These are phyloP conservation scores for Thamnaconus septentrionalis DNA, from an alignment of 2,113 vertebrate species.

Conservation along the genomic window DNA sequence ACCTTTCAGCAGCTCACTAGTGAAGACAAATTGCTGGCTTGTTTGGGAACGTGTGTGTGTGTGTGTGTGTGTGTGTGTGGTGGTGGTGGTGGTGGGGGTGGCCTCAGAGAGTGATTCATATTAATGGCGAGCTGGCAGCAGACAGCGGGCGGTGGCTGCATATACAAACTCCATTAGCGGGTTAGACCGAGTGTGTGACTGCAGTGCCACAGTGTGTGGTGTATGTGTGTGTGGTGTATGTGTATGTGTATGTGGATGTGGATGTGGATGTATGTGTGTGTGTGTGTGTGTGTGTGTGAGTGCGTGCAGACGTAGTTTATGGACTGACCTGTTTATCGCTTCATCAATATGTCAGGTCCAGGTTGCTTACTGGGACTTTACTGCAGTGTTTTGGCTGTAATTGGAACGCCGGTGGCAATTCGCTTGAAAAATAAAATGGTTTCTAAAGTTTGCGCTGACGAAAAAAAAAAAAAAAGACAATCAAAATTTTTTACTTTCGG, in stretches of 20 bases:
- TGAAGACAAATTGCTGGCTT: constrained; percentile 81
- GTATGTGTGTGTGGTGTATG: too few relatives aligned
- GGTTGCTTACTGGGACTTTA: too few relatives aligned
- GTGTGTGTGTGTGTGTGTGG: too few relatives aligned
- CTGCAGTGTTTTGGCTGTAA: too few relatives aligned
- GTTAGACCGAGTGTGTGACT: constrained; percentile 71
- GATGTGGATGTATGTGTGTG: too few relatives aligned
- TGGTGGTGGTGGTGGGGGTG: constrained; percentile 14
- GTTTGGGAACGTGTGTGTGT: constrained; percentile 53
- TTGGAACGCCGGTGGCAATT: too few relatives aligned
- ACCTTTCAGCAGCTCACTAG: constrained; percentile 76
- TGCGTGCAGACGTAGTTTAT: background rate
- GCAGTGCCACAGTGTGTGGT: constrained; percentile 47
- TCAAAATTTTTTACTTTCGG: too few relatives aligned
- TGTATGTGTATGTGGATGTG: too few relatives aligned
- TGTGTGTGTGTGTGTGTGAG: constrained; percentile 2
- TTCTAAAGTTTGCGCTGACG: background rate
- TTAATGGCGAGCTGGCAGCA: constrained; percentile 77
- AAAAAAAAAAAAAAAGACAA: too few relatives aligned
- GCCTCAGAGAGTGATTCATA: constrained; percentile 76
- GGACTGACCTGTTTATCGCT: constrained; percentile 1
- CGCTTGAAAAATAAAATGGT: background rate
- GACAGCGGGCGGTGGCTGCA: constrained; percentile 65
- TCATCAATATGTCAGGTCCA: background rate
- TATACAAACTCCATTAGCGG: constrained; percentile 80